A percentile compares a stretch with the other conserved stretches of the same genome.
phyloP scores from a whole-genome alignment of 2,113 vertebrate species.

The Erythrocercus mccallii region DNA sequence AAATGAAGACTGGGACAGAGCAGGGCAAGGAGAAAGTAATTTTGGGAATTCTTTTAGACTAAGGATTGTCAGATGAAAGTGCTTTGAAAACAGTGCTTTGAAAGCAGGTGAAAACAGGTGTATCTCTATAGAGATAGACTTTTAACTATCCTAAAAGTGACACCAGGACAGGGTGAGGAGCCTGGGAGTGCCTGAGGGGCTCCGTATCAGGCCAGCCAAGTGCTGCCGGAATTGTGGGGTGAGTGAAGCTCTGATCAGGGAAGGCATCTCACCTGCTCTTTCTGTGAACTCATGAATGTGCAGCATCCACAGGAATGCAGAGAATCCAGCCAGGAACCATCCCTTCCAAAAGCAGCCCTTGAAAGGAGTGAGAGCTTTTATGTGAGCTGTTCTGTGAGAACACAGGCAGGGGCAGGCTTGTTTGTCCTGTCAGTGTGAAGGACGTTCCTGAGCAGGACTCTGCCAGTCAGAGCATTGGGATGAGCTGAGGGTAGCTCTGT shows the following conservation, averaged over 20 bases:
- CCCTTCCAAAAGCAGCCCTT: background rate
- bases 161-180: background rate
- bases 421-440: too few species aligned
- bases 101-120: too few species aligned
- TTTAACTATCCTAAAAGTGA: background rate
- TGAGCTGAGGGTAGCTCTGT: background rate
- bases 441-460: background rate
- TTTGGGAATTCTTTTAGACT: background rate
- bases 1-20: background rate
- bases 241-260: background rate
- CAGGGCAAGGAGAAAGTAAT: background rate
- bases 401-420: background rate
- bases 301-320: accelerated
- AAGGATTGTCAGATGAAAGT: background rate
- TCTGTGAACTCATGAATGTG: accelerated
- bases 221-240: accelerated
- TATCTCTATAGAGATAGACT: accelerated
- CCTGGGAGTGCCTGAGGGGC: background rate
- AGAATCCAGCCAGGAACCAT: background rate
- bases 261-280: background rate
- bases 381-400: background rate
- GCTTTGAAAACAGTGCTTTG: background rate
- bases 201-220: background rate
- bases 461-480: accelerated
- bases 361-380: background rate